Base-by-base conservation (phyloP, 2,888 invertebrate species). In the Drosophila leonis region DNA sequence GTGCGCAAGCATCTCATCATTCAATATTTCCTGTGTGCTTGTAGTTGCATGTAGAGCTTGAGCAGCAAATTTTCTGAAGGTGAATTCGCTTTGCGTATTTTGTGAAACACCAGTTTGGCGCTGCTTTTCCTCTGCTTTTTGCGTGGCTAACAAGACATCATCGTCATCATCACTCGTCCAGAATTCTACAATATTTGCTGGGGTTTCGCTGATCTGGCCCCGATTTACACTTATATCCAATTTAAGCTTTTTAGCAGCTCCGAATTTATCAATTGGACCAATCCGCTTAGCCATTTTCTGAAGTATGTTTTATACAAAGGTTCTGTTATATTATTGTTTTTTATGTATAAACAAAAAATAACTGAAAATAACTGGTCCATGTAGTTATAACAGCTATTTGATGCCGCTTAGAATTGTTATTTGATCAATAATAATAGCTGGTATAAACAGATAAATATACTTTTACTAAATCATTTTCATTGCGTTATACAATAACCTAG, bases 161-260 rank as follows among this genome's bases (percentile, higher is more conserved):
- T 92, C 92, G 55, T 92, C 92, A 55, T 92, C 92, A n/a, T 92
- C 92, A 59, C 91, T 92, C 49, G 84, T 92, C 92, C 92, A 92
- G 13, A 92, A 89, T 41, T 90, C 88, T 10, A 79, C 66, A 20
- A 51, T 67, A 44, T 48, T 78, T 8, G 78, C 61, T 10, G 52
- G 5, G 3, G 41, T 5, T 31, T 37, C 39, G 9, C 24, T 42
- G 8, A 72, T 60, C 6, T 79, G 80, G 0, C 78, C 80, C 35
- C 78, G 81, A 20, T 78, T 82, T 15, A 91, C 75, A 51, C 80
- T 83, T 12, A 92, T 82, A 44, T 92, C 92, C 20, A 92, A 72
- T 66, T 91, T 92, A 0, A 90, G 86, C 52, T 92, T 92, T 54
- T 92, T 92, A 15, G 86, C 83, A 5, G 86, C 75, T 0, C 91